Evolutionary conservation across 1,140 invertebrate genomes (phyloP), one percentile per base, ranked within the genome.

Genomic region (Leptinotarsa lineolata): DNA sequence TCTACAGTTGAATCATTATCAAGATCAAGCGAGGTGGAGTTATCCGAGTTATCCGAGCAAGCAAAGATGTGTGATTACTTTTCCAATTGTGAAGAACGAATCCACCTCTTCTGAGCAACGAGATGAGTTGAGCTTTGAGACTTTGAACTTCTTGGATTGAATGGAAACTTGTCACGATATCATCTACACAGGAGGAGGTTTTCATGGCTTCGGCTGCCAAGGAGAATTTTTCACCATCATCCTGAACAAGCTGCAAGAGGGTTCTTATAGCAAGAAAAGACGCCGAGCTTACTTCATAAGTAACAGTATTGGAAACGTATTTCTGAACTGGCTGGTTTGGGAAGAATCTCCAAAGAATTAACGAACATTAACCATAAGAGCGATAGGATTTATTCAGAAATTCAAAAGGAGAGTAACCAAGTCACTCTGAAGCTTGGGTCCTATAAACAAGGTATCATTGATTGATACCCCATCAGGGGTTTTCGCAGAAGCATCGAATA

Each of bases 271-370:
- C 46, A 16, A 54, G 13, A n/a, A n/a, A 54, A 54, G 46, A 1
- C 4, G 15, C 13, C 46, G n/a, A 54, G n/a, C 15, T 54, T 3
- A 54, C 46, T n/a, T 11, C n/a, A 54, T 54, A 16, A 54, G 46
- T 54, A 12, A 13, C 46, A 15, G 13, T 48, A 48, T 48, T 48
- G 46, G 12, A 5, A 16, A 48, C 2, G 13, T 15, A 48, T 13
- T 48, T n/a, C 16, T 48, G 46, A n/a, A 16, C 15, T 15, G 46
- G 46, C 16, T 16, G 13, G 46, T 48, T 5, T 13, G 3, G 46
- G 11, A 11, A 48, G 16, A 48, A 72, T 64, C 80, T 64, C 81
- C 82, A 86, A 5, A 85, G 22, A 22, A 85, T 82, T 84, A 76
- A 4, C 60, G 39, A n/a, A 82, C 76, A 64, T 84, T 82, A 0